Base-by-base conservation (phyloP, 1,140 invertebrate species). In the Pseudomyrmex pallidus region DNA sequence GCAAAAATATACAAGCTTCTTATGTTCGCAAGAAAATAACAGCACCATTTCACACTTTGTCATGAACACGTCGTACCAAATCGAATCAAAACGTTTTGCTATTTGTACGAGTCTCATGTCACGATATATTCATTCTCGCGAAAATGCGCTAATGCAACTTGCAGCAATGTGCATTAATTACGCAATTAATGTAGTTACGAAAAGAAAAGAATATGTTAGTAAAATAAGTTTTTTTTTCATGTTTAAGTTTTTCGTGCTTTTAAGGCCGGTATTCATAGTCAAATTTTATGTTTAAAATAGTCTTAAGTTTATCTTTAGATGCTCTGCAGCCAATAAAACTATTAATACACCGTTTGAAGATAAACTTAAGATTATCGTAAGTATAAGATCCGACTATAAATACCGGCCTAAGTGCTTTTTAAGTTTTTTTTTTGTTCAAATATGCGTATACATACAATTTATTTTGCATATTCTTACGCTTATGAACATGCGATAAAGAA, bases 1-100 rank as follows among this genome's bases (percentile, higher is more conserved):
- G 91, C 91, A 91, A 91, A 93, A 93, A 93, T 92, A 93, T 93
- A 93, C 91, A 93, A 93, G 90, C 91, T 93, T 90, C 87, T 92
- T 91, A 91, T 91, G 87, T 89, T 88, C 89, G 90, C 89, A 92
- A 90, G 90, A 93, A 93, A 93, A 91, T 92, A 92, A 93, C 91
- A 93, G 92, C 91, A 93, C 92, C 90, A 90, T 92, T 92, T 90
- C 74, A 86, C 80, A 74, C 76, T 66, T 80, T 35, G 25, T 66
- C 78, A 64, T 59, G 61, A 77, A 73, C 77, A 57, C 20, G 17
- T 82, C 50, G n/a, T 83, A 56, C 50, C 22, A 20, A 52, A 83
- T 74, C 77, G 74, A 80, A 83, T 74, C 73, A 80, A 80, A 72
- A 77, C 67, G 67, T 73, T 48, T 25, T 86, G 78, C 5, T 35